Evolutionary conservation across 1,140 invertebrate species (phyloP).

Genomic region (Trichogramma pretiosum): DNA sequence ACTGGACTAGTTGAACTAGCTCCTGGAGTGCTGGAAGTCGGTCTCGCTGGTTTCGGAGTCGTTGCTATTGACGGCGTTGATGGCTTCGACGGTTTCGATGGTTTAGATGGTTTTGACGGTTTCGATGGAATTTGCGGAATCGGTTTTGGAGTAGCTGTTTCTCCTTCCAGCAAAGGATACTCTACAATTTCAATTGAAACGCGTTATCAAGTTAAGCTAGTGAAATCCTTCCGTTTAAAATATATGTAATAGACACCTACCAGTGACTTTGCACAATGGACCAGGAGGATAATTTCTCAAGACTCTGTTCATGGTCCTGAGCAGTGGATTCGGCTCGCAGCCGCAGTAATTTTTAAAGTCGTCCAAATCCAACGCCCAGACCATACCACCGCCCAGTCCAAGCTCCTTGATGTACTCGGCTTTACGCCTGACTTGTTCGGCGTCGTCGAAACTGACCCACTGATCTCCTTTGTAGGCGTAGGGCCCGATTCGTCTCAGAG

Average conservation of each 20-base stretch:
- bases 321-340: conserved; percentile 70
- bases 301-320: conserved; percentile 69
- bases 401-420: conserved; percentile 65
- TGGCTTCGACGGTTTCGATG: too few species aligned
- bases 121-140: too few species aligned
- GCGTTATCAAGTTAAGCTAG: too few species aligned
- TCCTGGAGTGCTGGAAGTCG: too few species aligned
- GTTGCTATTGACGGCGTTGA: conserved; percentile 9
- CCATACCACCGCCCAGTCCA: conserved; percentile 74
- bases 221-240: too few species aligned
- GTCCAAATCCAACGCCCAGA: conserved; percentile 84
- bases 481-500: conserved; percentile 48
- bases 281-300: conserved; percentile 53
- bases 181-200: neutral
- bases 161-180: conserved; percentile 15
- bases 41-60: neutral
- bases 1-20: too few species aligned
- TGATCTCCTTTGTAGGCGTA: conserved; percentile 56
- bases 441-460: conserved; percentile 61
- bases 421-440: conserved; percentile 50
- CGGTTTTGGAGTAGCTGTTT: conserved; percentile 11
- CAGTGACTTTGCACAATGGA: conserved; percentile 32
- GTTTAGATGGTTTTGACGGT: too few species aligned
- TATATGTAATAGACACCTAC: conserved; percentile 25
- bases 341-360: conserved; percentile 71